Percentiles rank a stretch among this genome's conserved stretches.
phyloP scores from a whole-genome alignment of 2,888 invertebrate species.

The Electrophaes corylata region DNA sequence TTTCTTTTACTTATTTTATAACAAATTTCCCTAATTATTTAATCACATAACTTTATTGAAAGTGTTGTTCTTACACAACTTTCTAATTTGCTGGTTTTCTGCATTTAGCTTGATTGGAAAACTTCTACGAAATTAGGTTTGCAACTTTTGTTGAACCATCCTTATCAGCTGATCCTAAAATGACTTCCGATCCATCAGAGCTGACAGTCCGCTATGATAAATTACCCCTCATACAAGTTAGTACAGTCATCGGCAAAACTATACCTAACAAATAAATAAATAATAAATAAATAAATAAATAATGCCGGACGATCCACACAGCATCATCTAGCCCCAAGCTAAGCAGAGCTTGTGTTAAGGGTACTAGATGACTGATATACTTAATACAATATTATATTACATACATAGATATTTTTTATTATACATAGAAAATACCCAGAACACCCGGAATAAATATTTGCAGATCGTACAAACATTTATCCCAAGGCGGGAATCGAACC shows the following conservation, averaged over 20 bases:
- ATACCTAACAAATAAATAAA: background rate
- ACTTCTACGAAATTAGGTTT: slow-evolving; percentile 6
- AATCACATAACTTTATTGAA: background rate
- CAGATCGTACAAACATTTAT: too few relatives aligned
- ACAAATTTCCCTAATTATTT: background rate
- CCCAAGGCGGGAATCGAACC: too few relatives aligned
- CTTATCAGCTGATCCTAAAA: slow-evolving; percentile 35
- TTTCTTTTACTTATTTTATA: too few relatives aligned
- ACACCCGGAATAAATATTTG: too few relatives aligned
- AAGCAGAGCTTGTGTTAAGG: too few relatives aligned
- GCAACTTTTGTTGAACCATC: slow-evolving; percentile 13
- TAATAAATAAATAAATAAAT: too few relatives aligned
- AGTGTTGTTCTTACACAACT: background rate
- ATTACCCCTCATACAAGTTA: slow-evolving; percentile 37
- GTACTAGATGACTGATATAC: too few relatives aligned
- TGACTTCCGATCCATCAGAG: slow-evolving; percentile 38
- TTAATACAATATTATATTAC: too few relatives aligned
- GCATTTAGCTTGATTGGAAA: slow-evolving; percentile 2
- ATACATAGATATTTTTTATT: too few relatives aligned
- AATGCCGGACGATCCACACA: too few relatives aligned
- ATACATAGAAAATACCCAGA: too few relatives aligned
- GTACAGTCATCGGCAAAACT: background rate
- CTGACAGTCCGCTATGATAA: slow-evolving; percentile 46
- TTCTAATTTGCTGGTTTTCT: background rate
- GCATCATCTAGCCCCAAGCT: too few relatives aligned